phyloP scores from a whole-genome alignment of 2,888 invertebrate species.

The Andrena dorsata region DNA sequence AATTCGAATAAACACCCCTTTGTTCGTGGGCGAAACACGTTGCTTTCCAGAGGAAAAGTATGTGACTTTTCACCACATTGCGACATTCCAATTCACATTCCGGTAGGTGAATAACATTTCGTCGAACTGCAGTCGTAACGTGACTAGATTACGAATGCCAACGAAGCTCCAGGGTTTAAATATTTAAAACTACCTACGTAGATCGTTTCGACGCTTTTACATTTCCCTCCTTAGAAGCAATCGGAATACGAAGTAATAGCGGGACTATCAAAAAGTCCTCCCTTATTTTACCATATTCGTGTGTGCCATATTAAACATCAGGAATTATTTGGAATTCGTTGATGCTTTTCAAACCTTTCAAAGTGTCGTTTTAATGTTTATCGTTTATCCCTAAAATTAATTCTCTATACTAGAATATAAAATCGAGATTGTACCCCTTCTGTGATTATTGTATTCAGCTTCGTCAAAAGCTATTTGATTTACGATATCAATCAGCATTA shows the following conservation, averaged over 20 bases:
- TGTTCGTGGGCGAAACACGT: background rate
- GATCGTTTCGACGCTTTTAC: slow-evolving; percentile 3
- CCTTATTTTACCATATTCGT: background rate
- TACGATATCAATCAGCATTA: too few species aligned
- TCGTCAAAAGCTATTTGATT: background rate
- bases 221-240: background rate
- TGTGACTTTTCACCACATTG: slow-evolving; percentile 6
- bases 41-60: background rate
- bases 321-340: background rate
- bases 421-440: background rate
- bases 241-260: slow-evolving; percentile 1
- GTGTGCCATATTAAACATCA: background rate
- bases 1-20: background rate
- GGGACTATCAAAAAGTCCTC: background rate
- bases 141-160: slow-evolving; percentile 5
- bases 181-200: slow-evolving; percentile 7
- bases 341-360: background rate
- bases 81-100: slow-evolving; percentile 10
- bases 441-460: background rate
- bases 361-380: background rate
- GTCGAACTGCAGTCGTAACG: slow-evolving; percentile 12
- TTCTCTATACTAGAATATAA: background rate
- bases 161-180: background rate
- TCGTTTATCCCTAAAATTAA: background rate
- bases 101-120: slow-evolving; percentile 1